Percentiles rank a stretch among this genome's conserved stretches.
phyloP scores from a whole-genome alignment of 92 coral and sea anemone species.

The Anthopleura xanthogrammica region DNA sequence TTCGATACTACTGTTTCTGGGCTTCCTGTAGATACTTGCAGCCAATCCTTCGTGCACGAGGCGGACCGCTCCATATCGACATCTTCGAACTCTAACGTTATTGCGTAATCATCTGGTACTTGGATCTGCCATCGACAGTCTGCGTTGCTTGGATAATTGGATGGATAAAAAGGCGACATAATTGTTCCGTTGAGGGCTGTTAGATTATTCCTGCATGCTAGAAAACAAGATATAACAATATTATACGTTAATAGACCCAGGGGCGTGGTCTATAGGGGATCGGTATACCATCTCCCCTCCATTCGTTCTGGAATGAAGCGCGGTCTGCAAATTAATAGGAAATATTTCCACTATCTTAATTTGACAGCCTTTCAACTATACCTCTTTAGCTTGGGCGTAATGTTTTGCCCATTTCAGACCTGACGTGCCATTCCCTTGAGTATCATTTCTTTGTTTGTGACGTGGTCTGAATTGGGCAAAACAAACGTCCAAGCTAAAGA shows the following conservation, averaged over 20 bases:
- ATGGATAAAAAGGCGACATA: conserved; percentile 38
- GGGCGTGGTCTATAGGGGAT: no score
- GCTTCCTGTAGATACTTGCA: neutral
- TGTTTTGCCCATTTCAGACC: no score
- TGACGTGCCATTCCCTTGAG: no score
- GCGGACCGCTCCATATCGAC: conserved; percentile 18
- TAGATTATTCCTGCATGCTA: conserved; percentile 28
- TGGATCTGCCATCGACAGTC: conserved; percentile 32
- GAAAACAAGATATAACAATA: neutral
- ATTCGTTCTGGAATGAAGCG: no score
- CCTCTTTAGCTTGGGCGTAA: no score
- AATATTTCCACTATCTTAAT: no score
- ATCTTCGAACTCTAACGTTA: conserved; percentile 18
- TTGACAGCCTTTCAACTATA: neutral
- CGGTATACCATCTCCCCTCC: no score
- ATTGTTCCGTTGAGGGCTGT: conserved; percentile 30
- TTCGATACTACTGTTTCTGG: neutral
- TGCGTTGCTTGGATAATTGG: conserved; percentile 17
- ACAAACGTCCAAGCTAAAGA: no score
- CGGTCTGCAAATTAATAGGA: neutral
- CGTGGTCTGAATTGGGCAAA: no score
- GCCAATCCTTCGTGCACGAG: conserved; percentile 33
- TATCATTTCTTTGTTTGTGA: no score
- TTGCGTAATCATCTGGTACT: conserved; percentile 17
- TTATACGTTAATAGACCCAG: no score